Evolutionary conservation across 2,113 vertebrate genomes (phyloP), one percentile per base, ranked within the genome.

Genomic region (Sciurus niger): DNA sequence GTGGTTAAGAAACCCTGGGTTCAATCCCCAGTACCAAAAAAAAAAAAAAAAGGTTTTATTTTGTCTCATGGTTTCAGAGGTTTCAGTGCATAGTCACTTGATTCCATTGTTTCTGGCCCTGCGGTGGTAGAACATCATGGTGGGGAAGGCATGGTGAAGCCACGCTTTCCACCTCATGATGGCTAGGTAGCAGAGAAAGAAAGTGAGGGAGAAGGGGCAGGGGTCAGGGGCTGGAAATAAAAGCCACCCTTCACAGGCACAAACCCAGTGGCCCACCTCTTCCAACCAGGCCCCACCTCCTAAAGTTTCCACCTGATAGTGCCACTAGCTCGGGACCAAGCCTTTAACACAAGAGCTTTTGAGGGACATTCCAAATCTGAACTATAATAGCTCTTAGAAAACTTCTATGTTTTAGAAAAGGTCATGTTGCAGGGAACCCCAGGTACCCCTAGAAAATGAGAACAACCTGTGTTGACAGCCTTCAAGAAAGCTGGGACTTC

Each of bases 371-470:
- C 37, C 37, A 25, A 3, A 40, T 43, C 72, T 24, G 11, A 43
- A 24, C 37, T 10, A 51, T 63, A 8, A n/a, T 6, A 18, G 67
- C 32, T 70, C 68, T 76, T 60, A 80, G 60, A 76, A 86, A 55
- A 55, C 1, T 20, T 63, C 10, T 9, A 25, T 40, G 10, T 53
- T 48, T 4, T 55, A 37, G 10, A 92, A 12, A 25, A 34, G 13
- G 24, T 4, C 37, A n/a, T 9, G 0, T 12, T 2, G 0, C 20
- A 12, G 37, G 12, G 16, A 82, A 28, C 1, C 12, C 34, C 12
- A 76, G 4, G 4, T 32, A 8, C 25, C 80, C 65, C 28, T 55
- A 67, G 30, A 22, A 88, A 11, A 70, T 60, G 14, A 80, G 65
- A 58, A 79, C 32, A 77, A 20, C 1, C 2, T 8, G 17, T 28